Evolutionary conservation across 2,797 vertebrate genomes (phyloP), one percentile per base, ranked within the genome.

Genomic region (Staurois parvus): DNA sequence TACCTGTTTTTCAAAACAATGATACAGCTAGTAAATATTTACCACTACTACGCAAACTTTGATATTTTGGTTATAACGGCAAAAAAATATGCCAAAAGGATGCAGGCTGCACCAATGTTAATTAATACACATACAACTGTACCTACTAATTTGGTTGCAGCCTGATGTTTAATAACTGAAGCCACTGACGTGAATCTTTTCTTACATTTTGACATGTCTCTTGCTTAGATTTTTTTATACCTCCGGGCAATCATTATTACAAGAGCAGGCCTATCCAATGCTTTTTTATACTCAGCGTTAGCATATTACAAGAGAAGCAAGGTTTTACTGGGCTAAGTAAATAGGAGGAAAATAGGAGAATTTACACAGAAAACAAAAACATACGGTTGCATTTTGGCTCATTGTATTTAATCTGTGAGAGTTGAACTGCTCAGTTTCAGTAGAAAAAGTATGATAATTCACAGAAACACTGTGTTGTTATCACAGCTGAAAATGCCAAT

Each of bases 391-490:
- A 29, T 26, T 66, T 66, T 66, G 26, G 64, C 28, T 26, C 10
- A 66, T 66, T 66, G 3, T 28, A 4, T 66, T 66, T 66, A 66
- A 11, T 66, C 64, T 29, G 17, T 29, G n/a, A 29, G 62, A 15
- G 28, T 15, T 26, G n/a, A 66, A 66, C 64, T 66, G 26, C 28
- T 29, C 64, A 66, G 28, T 29, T 66, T 26, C 64, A 66, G 12
- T 29, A 26, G 26, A 59, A 24, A 59, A 59, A 59, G 52, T 24
- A 59, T 59, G 52, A 59, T 59, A 59, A 59, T 70, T 34, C 68
- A 70, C n/a, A 37, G 68, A 70, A 70, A 70, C 68, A 70, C 68
- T 37, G 30, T 29, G 26, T 30, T 68, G 66, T 68, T 29, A 68
- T 29, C 30, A 30, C 66, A 68, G 66, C 15, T 68, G 30, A 68